phyloP scores from a whole-genome alignment of 2,888 invertebrate species.

The Rhorus exstirpatorius region DNA sequence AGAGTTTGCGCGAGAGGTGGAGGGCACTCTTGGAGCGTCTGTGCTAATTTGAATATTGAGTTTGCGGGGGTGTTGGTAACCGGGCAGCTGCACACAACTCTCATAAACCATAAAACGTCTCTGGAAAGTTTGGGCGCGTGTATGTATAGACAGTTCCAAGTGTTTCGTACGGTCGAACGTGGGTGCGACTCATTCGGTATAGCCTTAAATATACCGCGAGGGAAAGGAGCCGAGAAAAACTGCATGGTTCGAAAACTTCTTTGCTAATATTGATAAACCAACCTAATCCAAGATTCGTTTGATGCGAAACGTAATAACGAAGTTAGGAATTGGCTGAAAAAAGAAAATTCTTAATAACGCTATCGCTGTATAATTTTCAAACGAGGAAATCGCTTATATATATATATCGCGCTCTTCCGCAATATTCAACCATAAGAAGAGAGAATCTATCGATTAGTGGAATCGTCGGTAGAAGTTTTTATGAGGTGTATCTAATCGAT shows the following conservation, averaged over 20 bases:
- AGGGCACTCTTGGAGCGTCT: conserved; percentile 71
- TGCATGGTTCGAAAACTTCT: conserved; percentile 69
- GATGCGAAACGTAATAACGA: conserved; percentile 14
- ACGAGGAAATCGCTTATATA: conserved; percentile 36
- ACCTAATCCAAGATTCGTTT: conserved; percentile 19
- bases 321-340: conserved; percentile 7
- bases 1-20: conserved; percentile 38
- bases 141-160: conserved; percentile 32
- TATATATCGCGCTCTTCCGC: conserved; percentile 33
- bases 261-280: conserved; percentile 40
- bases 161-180: conserved; percentile 55
- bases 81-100: conserved; percentile 83
- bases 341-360: conserved; percentile 2
- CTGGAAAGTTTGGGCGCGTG: conserved; percentile 71
- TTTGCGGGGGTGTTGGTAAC: conserved; percentile 84
- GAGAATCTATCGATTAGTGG: conserved; percentile 75
- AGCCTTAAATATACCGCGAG: conserved; percentile 39
- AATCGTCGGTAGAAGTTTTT: conserved; percentile 77
- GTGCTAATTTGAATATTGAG: conserved; percentile 85
- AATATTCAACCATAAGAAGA: conserved; percentile 32
- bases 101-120: conserved; percentile 84
- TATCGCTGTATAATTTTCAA: conserved; percentile 29
- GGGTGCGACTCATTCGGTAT: conserved; percentile 66
- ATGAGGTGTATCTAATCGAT: conserved; percentile 79
- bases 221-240: conserved; percentile 47